These are phyloP conservation scores for Platysternon megacephalum DNA, from an alignment of 2,113 vertebrate genomes.

Conservation along the genomic window DNA sequence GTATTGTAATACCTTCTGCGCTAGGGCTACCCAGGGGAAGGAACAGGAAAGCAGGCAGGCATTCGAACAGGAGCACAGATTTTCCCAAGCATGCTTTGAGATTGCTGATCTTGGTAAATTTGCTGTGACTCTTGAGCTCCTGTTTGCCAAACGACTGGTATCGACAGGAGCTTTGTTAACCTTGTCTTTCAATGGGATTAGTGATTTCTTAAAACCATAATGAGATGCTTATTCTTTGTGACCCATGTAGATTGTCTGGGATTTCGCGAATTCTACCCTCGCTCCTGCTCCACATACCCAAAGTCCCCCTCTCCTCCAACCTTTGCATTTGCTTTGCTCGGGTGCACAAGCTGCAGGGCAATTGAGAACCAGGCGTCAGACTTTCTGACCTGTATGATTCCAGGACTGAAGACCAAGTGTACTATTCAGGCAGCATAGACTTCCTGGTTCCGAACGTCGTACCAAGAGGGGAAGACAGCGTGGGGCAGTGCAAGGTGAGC, in stretches of 20 bases:
- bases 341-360: neutral
- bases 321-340: neutral
- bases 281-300: neutral
- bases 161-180: constrained; percentile 39
- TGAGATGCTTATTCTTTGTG: constrained; percentile 30
- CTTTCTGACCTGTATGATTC: neutral
- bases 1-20: neutral
- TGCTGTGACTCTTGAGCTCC: constrained; percentile 24
- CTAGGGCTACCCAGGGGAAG: neutral
- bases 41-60: neutral
- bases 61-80: neutral
- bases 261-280: neutral
- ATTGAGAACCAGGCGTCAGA: neutral
- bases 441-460: neutral
- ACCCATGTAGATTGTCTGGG: neutral
- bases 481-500: neutral
- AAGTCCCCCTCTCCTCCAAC: neutral
- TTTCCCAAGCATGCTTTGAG: accelerated
- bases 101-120: neutral
- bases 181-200: constrained; percentile 10
- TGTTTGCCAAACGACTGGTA: constrained; percentile 19
- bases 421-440: neutral
- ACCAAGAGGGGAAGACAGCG: no score
- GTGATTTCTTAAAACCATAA: constrained; percentile 32
- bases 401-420: neutral